These are phyloP conservation scores for Sinocyclocheilus rhinocerous DNA, from an alignment of 2,113 vertebrate species.

Conservation along the genomic window DNA sequence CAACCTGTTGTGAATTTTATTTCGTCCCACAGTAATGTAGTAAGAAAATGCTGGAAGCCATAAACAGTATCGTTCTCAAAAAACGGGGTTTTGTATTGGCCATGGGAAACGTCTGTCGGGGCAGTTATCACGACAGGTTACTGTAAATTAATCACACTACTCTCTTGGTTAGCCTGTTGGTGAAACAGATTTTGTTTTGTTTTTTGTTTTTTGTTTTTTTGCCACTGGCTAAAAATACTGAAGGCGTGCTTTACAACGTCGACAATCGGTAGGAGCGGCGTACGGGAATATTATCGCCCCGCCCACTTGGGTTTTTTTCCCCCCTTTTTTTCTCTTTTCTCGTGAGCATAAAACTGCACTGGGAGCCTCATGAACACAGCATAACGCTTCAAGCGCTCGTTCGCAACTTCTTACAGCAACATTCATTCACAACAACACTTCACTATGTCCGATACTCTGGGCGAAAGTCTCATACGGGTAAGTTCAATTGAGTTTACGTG, in stretches of 20 bases:
- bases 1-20: neutral
- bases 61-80: neutral
- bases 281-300: constrained; percentile 67
- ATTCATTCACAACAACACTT: constrained; percentile 57
- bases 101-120: neutral
- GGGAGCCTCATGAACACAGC: neutral
- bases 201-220: constrained; percentile 40
- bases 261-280: constrained; percentile 52
- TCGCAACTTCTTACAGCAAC: neutral
- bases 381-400: neutral
- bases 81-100: neutral
- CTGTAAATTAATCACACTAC: constrained; percentile 10
- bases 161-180: constrained; percentile 32
- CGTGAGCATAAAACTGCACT: neutral
- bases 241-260: neutral
- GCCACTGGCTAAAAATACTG: constrained; percentile 50
- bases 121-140: neutral
- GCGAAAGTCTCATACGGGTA: constrained; percentile 71
- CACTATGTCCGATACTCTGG: constrained; percentile 76
- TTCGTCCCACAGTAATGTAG: neutral
- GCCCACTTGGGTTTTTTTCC: accelerated
- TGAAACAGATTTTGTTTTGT: constrained; percentile 57
- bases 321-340: too few species aligned
- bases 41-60: neutral
- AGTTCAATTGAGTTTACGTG: constrained; percentile 46